Evolutionary conservation across 1,140 invertebrate genomes (phyloP), one percentile per base, ranked within the genome.

Genomic region (Conopomorpha cramerella): DNA sequence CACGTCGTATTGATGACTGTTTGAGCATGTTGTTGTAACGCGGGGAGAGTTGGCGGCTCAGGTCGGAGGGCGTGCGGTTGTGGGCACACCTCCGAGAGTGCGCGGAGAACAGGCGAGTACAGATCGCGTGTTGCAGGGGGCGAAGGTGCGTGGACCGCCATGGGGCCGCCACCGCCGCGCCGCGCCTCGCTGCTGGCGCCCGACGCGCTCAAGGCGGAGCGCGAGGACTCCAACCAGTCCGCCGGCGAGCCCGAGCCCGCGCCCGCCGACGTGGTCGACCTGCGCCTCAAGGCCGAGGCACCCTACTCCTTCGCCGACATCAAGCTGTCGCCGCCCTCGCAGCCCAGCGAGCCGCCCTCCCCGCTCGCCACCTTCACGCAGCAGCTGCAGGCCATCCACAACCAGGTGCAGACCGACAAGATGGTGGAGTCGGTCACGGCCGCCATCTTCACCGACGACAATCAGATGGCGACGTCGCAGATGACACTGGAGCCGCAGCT

Each of bases 171-270:
- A 15, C 76, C 81, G 19, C 61, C 78, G 23, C 72, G 84, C 14
- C 71, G 84, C 1, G 76, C 83, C 15, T 84, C 83, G 10, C 48
- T 79, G 30, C 65, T 74, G 52, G 36, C 70, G 38, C 65, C 63
- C 27, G 74, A 74, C 43, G 57, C 60, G 15, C 61, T 90, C 12
- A 90, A 90, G 55, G 86, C 86, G 25, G 88, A 90, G 63, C 55
- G 84, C 1, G 88, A 90, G 50, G 88, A 90, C 39, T 84, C 80
- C 39, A 87, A 84, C 43, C 84, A 87, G 46, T 66, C 71, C 34
- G 65, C 64, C 18, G 34, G 62, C 30, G 38, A 46, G 8, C 63
- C 64, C 18, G 51, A 51, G 34, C 39, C 53, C 29, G 70, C 64
- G n/a, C 4, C 13, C 2, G 14, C 3, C 26, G 51, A 44, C 46